Evolutionary conservation across 2,888 invertebrate genomes (phyloP).

Genomic region (Cremastobaeus sp.): DNA sequence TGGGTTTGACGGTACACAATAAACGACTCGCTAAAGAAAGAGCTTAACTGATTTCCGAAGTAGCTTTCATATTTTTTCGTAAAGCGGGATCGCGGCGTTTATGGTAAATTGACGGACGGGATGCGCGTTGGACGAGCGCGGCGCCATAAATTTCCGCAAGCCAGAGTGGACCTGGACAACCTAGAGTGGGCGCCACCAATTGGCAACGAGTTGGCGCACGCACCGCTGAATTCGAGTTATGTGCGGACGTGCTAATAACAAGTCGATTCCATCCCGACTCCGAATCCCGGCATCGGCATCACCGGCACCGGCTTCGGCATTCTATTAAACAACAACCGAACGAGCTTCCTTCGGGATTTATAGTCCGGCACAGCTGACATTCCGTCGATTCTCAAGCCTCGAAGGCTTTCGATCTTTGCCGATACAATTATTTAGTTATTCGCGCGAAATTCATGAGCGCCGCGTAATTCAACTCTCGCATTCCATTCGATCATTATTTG

Average conservation of each 20-base stretch:
- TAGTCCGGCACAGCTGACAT: conserved; percentile 62
- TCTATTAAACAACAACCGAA: conserved; percentile 67
- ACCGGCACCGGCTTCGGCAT: no score
- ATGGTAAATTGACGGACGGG: conserved; percentile 44
- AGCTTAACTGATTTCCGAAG: not conserved
- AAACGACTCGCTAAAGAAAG: no score
- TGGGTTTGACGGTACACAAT: no score
- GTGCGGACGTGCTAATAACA: conserved; percentile 75
- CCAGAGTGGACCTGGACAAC: conserved; percentile 46
- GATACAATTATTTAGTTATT: conserved; percentile 59
- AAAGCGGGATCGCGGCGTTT: conserved; percentile 37
- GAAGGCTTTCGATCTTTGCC: conserved; percentile 43
- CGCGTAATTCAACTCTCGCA: conserved; percentile 36
- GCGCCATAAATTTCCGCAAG: conserved; percentile 61
- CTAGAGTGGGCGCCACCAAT: conserved; percentile 55
- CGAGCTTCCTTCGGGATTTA: conserved; percentile 66
- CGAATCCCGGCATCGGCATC: conserved; percentile 73
- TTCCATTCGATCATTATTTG: conserved; percentile 49
- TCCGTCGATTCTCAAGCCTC: conserved; percentile 55
- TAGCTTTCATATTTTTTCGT: not conserved
- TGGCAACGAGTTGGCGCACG: conserved; percentile 63
- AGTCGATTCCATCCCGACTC: conserved; percentile 73
- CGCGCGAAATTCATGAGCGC: conserved; percentile 47
- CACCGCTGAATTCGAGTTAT: conserved; percentile 74
- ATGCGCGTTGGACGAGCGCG: conserved; percentile 43